These are phyloP conservation scores for Hucho hucho DNA, from an alignment of 2,113 vertebrate genomes.

Conservation along the genomic window DNA sequence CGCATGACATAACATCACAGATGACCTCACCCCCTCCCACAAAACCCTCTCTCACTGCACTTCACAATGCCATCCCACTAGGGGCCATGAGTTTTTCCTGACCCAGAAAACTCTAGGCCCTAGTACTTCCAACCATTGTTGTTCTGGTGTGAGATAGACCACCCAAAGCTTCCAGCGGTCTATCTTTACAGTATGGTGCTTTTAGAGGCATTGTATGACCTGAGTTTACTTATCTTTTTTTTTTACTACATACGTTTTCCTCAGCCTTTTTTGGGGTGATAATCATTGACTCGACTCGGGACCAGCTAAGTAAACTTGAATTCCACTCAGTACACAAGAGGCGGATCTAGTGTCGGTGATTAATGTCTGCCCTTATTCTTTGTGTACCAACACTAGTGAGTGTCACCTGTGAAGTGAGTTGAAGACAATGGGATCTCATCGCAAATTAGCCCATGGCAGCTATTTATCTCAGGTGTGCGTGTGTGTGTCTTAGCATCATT, in stretches of 20 bases:
- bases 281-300: constrained; percentile 3
- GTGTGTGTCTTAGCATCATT: too few species aligned
- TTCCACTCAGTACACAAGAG: neutral
- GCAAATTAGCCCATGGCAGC: constrained; percentile 15
- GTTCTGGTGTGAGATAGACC: neutral
- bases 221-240: neutral
- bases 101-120: neutral
- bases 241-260: neutral
- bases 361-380: neutral
- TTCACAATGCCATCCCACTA: neutral
- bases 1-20: constrained; percentile 67
- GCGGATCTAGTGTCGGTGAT: neutral
- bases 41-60: neutral
- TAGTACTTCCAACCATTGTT: neutral
- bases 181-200: neutral
- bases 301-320: constrained; percentile 4
- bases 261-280: neutral
- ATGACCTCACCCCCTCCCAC: neutral
- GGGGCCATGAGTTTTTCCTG: too few species aligned
- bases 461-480: too few species aligned
- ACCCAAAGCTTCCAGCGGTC: neutral
- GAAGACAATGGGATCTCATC: neutral
- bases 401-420: neutral
- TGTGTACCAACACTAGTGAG: neutral
- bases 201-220: neutral